Conservation (phyloP, 2,888 invertebrate genomes). For the Sphaerophoria taeniata region DNA sequence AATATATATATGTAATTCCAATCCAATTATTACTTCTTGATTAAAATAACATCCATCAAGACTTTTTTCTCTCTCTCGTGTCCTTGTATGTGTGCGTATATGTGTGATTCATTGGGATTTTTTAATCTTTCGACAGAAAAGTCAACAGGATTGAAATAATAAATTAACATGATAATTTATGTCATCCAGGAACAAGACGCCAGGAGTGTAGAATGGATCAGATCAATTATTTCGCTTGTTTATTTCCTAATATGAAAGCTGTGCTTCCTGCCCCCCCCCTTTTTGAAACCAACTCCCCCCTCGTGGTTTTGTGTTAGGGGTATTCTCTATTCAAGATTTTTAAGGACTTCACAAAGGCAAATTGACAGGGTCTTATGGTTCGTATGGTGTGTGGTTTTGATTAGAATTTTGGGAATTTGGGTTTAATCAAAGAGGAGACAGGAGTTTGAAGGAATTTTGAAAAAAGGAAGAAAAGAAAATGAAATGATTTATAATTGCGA, state of each 20-base stretch:
- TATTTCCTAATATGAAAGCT: slow-evolving; percentile 28
- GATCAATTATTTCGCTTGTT: slow-evolving; percentile 24
- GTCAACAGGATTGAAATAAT: slow-evolving; percentile 42
- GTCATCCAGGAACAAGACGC: slow-evolving; percentile 9
- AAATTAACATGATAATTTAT: slow-evolving; percentile 66
- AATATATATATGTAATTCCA: slow-evolving; percentile 49
- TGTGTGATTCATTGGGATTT: background rate
- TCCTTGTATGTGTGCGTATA: background rate
- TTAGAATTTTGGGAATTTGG: background rate
- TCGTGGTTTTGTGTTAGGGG: too few species aligned
- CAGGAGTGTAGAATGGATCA: background rate
- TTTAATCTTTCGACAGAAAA: slow-evolving; percentile 4
- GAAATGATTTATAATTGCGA: too few species aligned
- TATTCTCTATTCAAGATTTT: background rate
- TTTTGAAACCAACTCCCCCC: background rate
- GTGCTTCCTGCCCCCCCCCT: background rate
- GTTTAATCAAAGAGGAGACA: background rate
- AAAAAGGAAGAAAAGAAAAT: too few species aligned
- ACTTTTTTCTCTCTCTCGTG: too few species aligned
- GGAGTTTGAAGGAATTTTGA: too few species aligned
- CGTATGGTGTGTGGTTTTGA: background rate
- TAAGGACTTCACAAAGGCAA: background rate
- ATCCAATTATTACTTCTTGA: slow-evolving; percentile 67
- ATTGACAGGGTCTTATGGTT: background rate
- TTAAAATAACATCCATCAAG: slow-evolving; percentile 38